Evolutionary conservation across 2,888 invertebrate genomes (phyloP).

Genomic region (Schizaphis graminum): DNA sequence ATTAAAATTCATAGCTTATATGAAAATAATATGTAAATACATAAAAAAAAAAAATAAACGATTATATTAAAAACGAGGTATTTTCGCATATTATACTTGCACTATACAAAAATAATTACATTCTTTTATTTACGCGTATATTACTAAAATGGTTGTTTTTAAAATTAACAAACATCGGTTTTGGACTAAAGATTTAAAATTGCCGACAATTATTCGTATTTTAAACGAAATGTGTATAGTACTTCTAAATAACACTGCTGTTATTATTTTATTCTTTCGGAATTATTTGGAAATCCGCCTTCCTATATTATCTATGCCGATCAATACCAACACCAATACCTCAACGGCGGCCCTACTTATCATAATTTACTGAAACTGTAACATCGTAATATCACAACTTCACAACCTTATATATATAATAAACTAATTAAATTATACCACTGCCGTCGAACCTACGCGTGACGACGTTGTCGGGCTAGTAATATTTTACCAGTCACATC

Average conservation of each 20-base stretch:
- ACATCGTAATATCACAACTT: background rate
- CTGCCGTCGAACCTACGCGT: background rate
- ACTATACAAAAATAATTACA: background rate
- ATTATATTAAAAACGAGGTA: background rate
- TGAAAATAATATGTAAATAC: background rate
- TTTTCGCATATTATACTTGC: background rate
- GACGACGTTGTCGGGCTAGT: background rate
- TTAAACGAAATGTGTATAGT: background rate
- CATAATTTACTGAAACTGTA: background rate
- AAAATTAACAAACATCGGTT: background rate
- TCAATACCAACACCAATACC: background rate
- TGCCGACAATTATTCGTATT: background rate
- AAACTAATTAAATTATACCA: background rate
- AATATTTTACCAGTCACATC: background rate
- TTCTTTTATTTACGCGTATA: background rate
- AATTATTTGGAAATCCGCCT: background rate
- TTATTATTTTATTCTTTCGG: background rate
- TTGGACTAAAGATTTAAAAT: background rate
- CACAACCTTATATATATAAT: background rate
- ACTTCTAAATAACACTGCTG: background rate
- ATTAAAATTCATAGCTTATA: background rate
- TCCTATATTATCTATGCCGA: background rate
- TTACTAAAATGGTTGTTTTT: background rate
- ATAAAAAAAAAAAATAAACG: background rate
- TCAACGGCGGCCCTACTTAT: background rate